These are phyloP conservation scores for Pyrrhosoma nymphula DNA, from an alignment of 2,888 invertebrate species.

Conservation along the genomic window DNA sequence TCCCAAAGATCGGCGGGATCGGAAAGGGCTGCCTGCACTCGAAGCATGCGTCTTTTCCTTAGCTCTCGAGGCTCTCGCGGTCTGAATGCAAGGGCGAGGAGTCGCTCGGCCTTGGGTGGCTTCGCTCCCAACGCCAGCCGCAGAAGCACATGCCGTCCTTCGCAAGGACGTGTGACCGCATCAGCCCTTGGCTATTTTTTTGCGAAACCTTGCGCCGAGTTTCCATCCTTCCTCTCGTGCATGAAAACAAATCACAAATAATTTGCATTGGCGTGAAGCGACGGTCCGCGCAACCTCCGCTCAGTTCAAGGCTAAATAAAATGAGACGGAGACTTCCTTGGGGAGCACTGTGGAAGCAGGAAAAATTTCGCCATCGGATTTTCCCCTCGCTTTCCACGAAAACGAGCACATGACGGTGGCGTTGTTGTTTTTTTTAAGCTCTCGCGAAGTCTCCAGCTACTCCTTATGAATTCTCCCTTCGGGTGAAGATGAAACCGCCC, in stretches of 20 bases:
- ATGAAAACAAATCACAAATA: not conserved
- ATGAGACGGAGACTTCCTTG: not conserved
- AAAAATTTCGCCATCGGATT: conserved; percentile 19
- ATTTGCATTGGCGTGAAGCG: not conserved
- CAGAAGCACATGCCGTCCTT: not conserved
- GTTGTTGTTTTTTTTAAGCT: not conserved
- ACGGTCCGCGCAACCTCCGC: not conserved
- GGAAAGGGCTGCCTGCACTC: not conserved
- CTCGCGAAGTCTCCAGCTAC: not conserved
- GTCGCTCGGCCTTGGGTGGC: not conserved
- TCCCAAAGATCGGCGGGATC: not conserved
- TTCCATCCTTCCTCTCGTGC: not conserved
- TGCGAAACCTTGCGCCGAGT: not conserved
- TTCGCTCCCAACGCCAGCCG: not conserved
- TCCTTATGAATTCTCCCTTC: not conserved
- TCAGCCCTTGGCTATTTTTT: not conserved
- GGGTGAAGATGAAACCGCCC: not conserved
- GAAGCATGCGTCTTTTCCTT: not conserved
- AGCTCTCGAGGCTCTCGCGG: not conserved
- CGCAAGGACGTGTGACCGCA: not conserved
- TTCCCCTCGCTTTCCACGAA: not conserved
- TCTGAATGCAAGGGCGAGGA: not conserved
- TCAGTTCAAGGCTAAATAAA: not conserved
- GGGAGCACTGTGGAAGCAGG: not conserved
- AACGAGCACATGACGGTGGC: not conserved